A percentile compares a stretch with the other conserved stretches of the same genome.
phyloP scores from a whole-genome alignment of 1,140 invertebrate species.

The Tyrophagus putrescentiae region DNA sequence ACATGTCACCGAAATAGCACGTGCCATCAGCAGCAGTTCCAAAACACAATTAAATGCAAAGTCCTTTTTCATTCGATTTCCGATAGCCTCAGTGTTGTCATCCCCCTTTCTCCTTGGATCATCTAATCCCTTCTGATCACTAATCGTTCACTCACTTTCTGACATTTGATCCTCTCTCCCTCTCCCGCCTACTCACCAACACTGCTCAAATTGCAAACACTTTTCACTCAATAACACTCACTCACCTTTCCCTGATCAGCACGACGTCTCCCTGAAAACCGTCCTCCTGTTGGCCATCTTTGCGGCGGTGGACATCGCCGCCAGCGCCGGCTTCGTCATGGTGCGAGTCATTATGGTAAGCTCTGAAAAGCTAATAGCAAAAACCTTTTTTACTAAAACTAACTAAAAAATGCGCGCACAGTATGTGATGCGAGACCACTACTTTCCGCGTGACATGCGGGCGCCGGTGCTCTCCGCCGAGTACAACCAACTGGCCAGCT shows the following conservation, averaged over 20 bases:
- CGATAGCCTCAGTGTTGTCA: no score
- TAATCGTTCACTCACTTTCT: neutral
- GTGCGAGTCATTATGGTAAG: slow-evolving; percentile 29
- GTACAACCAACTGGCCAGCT: slow-evolving; percentile 26
- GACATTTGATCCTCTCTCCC: neutral
- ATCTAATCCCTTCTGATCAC: neutral
- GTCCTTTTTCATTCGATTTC: no score
- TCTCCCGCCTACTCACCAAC: no score
- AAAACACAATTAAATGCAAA: no score
- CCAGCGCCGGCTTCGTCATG: slow-evolving; percentile 30
- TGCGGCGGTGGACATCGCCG: slow-evolving; percentile 30
- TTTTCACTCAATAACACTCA: neutral
- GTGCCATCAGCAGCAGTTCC: no score
- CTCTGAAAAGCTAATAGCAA: neutral
- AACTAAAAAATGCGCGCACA: slow-evolving; percentile 4
- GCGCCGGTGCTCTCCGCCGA: slow-evolving; percentile 19
- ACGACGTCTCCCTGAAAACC: slow-evolving; percentile 28
- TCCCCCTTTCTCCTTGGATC: no score
- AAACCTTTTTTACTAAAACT: neutral
- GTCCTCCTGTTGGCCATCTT: slow-evolving; percentile 29
- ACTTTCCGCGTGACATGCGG: slow-evolving; percentile 26
- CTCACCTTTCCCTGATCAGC: slow-evolving; percentile 19
- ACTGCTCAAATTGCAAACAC: neutral
- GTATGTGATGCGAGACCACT: slow-evolving; percentile 26
- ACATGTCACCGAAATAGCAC: no score